Evolutionary conservation across 2,888 invertebrate species (phyloP), one percentile per base, ranked within the genome.

Genomic region (Cephus pygmeus): DNA sequence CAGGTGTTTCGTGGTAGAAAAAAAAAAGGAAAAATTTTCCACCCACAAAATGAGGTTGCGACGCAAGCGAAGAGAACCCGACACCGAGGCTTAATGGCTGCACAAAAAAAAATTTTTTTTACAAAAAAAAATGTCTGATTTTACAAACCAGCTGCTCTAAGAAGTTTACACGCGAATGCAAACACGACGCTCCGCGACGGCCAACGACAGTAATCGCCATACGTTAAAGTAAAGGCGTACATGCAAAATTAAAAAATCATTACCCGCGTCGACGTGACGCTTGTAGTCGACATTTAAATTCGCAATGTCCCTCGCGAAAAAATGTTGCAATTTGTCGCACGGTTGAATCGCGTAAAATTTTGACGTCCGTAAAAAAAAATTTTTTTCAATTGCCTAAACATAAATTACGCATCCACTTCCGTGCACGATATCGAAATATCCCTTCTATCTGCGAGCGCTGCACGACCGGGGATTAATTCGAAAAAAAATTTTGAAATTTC

Each of bases 401-500:
- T 40, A 15, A 40, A 40, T 40, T 40, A 15, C 40, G 40, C 6
- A 15, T 40, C 12, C 6, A 23, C 6, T 6, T 40, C 15, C 23
- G 23, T 12, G 36, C 12, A 1, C 6, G 15, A 40, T 40, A 15
- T 56, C 9, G 23, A 56, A 56, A 9, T 0, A 9, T 35, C 1
- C 35, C 35, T 12, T 23, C 15, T 9, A 9, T 23, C 23, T 56
- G 56, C 56, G 23, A 23, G 23, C 56, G 0, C 3, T 23, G 9
- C 1, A 0, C 15, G 56, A 56, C 1, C 56, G 6, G 56, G 9
- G 0, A 11, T 15, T 1, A 1, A 15, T 6, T 1, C 9, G 40
- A 4, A 23, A 56, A 56, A 56, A 3, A 12, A 1, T 11, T 34
- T 56, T 2, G 0, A 23, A 23, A 23, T 56, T 9, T 23, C 40